These are phyloP conservation scores for Scyliorhinus canicula DNA, from an alignment of 2,797 vertebrate genomes.

Conservation along the genomic window DNA sequence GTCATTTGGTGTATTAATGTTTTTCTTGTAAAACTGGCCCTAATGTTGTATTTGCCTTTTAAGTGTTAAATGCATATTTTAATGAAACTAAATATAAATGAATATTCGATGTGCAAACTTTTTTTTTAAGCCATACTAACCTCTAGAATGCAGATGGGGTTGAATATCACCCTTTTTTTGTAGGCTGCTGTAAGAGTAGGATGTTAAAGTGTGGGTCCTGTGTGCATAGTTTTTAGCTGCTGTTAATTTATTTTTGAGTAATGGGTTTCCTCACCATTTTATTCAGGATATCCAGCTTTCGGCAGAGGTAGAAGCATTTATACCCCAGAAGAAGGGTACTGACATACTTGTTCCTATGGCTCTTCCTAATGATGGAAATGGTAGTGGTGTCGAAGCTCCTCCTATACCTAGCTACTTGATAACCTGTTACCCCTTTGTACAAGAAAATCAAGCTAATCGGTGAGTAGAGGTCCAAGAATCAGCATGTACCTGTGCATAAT, in stretches of 20 bases:
- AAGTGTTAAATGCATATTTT: neutral
- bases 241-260: neutral
- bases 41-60: neutral
- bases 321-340: slow-evolving; percentile 91
- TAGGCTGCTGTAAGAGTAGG: neutral
- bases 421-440: slow-evolving; percentile 97
- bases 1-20: neutral
- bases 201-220: neutral
- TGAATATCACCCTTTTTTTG: neutral
- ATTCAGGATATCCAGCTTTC: slow-evolving; percentile 92
- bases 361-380: slow-evolving; percentile 70
- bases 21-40: neutral
- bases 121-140: neutral
- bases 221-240: neutral
- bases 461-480: slow-evolving; percentile 50
- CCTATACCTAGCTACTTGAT: slow-evolving; percentile 97
- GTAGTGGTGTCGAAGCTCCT: slow-evolving; percentile 74
- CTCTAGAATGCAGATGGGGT: neutral
- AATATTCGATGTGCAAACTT: neutral
- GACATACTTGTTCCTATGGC: slow-evolving; percentile 85
- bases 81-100: neutral
- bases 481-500: slow-evolving; percentile 27
- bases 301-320: slow-evolving; percentile 95
- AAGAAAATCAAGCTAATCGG: slow-evolving; percentile 95
- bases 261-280: slow-evolving; percentile 41